phyloP scores from a whole-genome alignment of 2,113 vertebrate species.

The Leiothrix lutea region DNA sequence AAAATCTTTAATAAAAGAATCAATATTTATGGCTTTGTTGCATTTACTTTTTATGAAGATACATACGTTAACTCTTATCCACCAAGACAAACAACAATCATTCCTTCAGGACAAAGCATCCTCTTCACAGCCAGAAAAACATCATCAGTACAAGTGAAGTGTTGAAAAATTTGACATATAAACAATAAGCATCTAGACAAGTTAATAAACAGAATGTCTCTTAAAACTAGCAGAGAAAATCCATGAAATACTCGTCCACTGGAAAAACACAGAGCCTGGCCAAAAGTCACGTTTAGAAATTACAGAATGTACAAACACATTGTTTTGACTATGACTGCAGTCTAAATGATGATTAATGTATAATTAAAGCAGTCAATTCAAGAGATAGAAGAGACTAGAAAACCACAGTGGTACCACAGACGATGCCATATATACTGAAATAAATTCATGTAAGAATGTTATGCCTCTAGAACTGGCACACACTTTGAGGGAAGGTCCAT shows the following conservation, averaged over 20 bases:
- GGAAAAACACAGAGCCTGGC: not conserved
- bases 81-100: not conserved
- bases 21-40: not conserved
- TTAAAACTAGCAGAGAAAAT: not conserved
- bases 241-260: not conserved
- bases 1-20: not conserved
- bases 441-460: rapidly evolving
- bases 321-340: not conserved
- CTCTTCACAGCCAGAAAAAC: not conserved
- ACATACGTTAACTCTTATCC: not conserved
- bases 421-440: not conserved
- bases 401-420: not conserved
- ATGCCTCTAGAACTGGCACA: not conserved
- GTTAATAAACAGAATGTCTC: not conserved
- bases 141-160: not conserved
- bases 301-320: not conserved
- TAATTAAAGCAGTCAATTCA: not conserved
- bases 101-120: not conserved
- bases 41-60: not conserved
- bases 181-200: not conserved
- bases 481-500: not conserved
- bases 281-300: not conserved
- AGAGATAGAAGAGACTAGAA: not conserved
- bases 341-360: not conserved
- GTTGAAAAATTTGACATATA: not conserved